Evolutionary conservation across 2,797 vertebrate genomes (phyloP).

Genomic region (Neosalanx taihuensis): DNA sequence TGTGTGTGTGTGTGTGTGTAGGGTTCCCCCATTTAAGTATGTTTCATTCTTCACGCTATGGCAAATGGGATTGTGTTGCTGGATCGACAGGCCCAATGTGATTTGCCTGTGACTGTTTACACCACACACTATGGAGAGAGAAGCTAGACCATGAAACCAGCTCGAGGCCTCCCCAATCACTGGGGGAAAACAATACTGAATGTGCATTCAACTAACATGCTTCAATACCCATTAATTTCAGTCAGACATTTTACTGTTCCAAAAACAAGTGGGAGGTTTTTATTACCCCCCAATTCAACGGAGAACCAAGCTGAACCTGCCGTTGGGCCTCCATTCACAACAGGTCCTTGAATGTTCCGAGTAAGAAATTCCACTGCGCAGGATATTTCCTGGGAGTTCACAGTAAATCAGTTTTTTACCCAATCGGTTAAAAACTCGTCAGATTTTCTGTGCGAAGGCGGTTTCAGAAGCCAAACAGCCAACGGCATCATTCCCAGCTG

Average conservation of each 20-base stretch:
- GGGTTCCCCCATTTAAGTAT: conserved; percentile 22
- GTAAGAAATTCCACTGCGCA: neutral
- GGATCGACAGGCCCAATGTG: conserved; percentile 29
- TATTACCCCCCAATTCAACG: neutral
- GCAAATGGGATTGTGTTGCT: conserved; percentile 55
- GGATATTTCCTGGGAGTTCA: conserved; percentile 6
- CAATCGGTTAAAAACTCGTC: no score
- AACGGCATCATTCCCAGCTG: neutral
- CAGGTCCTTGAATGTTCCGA: neutral
- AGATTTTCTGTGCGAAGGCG: neutral
- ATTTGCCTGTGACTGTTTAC: conserved; percentile 38
- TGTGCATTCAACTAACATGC: neutral
- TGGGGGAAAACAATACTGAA: neutral
- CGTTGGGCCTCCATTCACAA: no score
- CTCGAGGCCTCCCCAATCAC: neutral
- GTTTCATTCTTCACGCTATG: conserved; percentile 40
- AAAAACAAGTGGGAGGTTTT: neutral
- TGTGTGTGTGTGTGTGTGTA: neutral
- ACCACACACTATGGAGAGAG: neutral
- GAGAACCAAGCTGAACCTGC: neutral
- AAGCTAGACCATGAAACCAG: no score
- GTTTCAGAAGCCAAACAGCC: no score
- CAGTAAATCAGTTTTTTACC: neutral
- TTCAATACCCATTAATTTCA: neutral
- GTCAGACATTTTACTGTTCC: neutral